Evolutionary conservation across 30 jellyfish, hydroid and myxozoan species (phyloP).

Genomic region (Cassiopea xamachana): DNA sequence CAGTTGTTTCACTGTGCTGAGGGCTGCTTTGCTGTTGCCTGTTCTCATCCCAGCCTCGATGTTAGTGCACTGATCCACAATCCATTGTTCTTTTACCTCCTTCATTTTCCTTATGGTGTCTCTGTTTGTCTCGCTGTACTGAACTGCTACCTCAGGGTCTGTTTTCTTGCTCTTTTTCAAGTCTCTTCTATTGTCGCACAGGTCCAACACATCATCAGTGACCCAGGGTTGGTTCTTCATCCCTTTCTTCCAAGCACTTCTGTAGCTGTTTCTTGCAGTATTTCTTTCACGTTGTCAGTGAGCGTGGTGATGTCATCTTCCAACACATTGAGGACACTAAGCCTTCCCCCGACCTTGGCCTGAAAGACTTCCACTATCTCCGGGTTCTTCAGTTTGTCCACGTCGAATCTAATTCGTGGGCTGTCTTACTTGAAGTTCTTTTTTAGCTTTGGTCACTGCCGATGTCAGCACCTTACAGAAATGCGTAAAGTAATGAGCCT

Average conservation of each 20-base stretch:
- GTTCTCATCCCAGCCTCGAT: neutral
- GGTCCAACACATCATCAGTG: constrained; percentile 17
- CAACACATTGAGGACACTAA: constrained; percentile 20
- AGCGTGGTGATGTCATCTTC: constrained; percentile 1
- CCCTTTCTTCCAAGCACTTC: constrained; percentile 6
- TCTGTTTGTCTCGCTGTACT: neutral
- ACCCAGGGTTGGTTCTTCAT: constrained; percentile 39
- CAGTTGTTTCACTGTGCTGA: neutral
- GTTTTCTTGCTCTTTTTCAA: neutral
- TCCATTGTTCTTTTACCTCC: neutral
- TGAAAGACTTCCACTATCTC: constrained; percentile 1
- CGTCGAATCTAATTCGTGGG: constrained; percentile 16
- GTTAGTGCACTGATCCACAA: neutral
- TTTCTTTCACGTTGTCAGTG: neutral
- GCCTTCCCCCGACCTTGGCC: constrained; percentile 33
- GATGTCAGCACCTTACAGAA: constrained; percentile 21
- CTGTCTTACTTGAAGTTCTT: neutral
- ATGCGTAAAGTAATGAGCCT: constrained; percentile 28
- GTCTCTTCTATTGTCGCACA: constrained; percentile 9
- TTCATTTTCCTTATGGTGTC: neutral
- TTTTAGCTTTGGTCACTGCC: constrained; percentile 54
- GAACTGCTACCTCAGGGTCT: neutral
- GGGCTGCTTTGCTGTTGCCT: neutral
- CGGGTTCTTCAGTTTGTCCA: constrained; percentile 32
- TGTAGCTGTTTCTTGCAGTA: constrained; percentile 9